Percentiles rank a stretch among this genome's conserved stretches.
Evolutionary conservation across 2,888 invertebrate species (phyloP).

Genomic region (Allacma fusca): DNA sequence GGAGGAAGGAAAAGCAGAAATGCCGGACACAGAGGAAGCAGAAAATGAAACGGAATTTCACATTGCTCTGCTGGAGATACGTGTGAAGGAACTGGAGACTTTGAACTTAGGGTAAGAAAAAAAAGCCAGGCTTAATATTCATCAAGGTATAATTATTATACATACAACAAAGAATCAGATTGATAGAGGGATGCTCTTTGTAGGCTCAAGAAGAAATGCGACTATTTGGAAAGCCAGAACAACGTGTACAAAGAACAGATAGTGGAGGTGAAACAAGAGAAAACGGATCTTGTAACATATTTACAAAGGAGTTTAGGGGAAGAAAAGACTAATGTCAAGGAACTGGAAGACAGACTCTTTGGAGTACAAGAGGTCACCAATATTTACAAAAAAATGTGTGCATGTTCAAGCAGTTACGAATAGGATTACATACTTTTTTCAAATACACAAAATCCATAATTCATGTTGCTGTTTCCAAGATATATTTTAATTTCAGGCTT

Average conservation of each 20-base stretch:
- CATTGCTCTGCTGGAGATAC: constrained; percentile 56
- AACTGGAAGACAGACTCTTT: constrained; percentile 60
- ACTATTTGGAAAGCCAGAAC: constrained; percentile 58
- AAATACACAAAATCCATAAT: no score
- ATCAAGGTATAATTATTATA: no score
- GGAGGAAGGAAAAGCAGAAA: constrained; percentile 47
- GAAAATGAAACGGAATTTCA: constrained; percentile 59
- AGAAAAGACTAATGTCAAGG: constrained; percentile 57
- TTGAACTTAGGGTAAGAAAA: constrained; percentile 56
- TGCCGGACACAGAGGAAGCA: constrained; percentile 50
- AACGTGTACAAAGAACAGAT: constrained; percentile 58
- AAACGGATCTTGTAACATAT: constrained; percentile 59
- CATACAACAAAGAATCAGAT: no score
- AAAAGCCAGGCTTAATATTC: no score
- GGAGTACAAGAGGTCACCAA: constrained; percentile 55
- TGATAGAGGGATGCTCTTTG: background rate
- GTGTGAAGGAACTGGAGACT: constrained; percentile 60
- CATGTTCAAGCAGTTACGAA: no score
- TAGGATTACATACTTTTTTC: no score
- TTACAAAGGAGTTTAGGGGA: constrained; percentile 52
- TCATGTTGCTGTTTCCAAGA: no score
- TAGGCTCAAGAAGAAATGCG: constrained; percentile 59
- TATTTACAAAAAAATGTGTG: background rate
- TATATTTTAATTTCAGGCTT: constrained; percentile 48
- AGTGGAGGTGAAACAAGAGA: constrained; percentile 55